Evolutionary conservation across 2,113 vertebrate species (phyloP).

Genomic region (Eupsittula cactorum): DNA sequence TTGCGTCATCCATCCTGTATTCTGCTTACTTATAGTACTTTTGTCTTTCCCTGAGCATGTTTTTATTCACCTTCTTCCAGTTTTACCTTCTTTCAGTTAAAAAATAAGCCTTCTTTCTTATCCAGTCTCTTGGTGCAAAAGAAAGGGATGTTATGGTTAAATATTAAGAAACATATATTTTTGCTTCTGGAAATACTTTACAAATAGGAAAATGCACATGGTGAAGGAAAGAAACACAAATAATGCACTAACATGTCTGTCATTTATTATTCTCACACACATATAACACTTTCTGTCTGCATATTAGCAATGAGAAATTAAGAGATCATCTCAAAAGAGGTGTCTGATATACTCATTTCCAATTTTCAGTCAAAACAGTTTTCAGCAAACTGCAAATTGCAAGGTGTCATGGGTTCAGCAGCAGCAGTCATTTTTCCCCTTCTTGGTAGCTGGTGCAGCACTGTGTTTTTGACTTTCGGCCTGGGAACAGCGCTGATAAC

Average conservation of each 20-base stretch:
- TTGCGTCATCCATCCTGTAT: background rate
- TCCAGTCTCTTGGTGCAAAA: background rate
- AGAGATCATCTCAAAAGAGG: background rate
- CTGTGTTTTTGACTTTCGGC: too few species aligned
- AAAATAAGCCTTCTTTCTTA: background rate
- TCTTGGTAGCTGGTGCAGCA: too few species aligned
- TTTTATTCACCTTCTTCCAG: background rate
- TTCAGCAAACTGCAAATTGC: background rate
- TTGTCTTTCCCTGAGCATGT: background rate
- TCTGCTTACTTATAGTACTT: background rate
- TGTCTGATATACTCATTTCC: background rate
- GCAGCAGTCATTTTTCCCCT: too few species aligned
- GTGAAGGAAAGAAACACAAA: background rate
- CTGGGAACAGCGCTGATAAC: too few species aligned
- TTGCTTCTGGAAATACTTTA: background rate
- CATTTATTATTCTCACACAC: background rate
- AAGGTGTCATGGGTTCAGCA: background rate
- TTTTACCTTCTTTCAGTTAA: background rate
- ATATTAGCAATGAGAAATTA: background rate
- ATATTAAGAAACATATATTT: background rate
- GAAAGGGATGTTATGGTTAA: background rate
- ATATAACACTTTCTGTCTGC: background rate
- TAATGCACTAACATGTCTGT: background rate
- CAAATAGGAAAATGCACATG: background rate
- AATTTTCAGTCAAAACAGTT: background rate